A percentile compares a stretch with the other conserved stretches of the same genome.
Conservation (phyloP, 2,888 invertebrate genomes). For the Ashinkailepas kermadecensis region DNA sequence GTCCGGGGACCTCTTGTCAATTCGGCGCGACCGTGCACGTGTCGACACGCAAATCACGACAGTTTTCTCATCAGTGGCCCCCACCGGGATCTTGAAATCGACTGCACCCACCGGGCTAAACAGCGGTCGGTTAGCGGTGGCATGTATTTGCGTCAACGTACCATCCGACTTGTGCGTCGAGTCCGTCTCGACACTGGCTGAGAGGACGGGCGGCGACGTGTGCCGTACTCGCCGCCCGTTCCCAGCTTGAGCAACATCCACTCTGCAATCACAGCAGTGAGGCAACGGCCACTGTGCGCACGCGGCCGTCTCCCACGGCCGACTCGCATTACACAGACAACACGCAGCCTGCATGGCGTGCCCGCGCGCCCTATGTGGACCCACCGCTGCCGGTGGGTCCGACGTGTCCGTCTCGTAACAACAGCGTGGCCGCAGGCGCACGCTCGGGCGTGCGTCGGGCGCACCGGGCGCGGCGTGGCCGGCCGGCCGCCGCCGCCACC, state of each 20-base stretch:
- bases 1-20: too few relatives aligned
- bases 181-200: background rate
- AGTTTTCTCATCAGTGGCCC: too few relatives aligned
- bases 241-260: slow-evolving; percentile 19
- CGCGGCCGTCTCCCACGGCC: slow-evolving; percentile 11
- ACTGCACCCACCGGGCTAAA: too few relatives aligned
- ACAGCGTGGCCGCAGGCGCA: background rate
- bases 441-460: background rate
- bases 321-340: background rate
- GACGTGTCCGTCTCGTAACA: background rate
- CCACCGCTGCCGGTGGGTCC: too few relatives aligned
- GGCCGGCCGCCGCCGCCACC: too few relatives aligned
- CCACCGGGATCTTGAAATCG: too few relatives aligned
- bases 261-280: background rate
- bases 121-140: too few relatives aligned
- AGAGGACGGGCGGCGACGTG: background rate
- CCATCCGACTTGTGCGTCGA: too few relatives aligned
- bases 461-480: too few relatives aligned
- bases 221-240: background rate
- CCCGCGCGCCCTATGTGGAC: background rate
- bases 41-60: too few relatives aligned
- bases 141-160: too few relatives aligned
- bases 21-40: too few relatives aligned
- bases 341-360: background rate
- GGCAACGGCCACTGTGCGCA: background rate